A percentile compares a stretch with the other conserved stretches of the same genome.
Evolutionary conservation across 2,888 invertebrate species (phyloP).

Genomic region (Amphipyra tragopoginis): DNA sequence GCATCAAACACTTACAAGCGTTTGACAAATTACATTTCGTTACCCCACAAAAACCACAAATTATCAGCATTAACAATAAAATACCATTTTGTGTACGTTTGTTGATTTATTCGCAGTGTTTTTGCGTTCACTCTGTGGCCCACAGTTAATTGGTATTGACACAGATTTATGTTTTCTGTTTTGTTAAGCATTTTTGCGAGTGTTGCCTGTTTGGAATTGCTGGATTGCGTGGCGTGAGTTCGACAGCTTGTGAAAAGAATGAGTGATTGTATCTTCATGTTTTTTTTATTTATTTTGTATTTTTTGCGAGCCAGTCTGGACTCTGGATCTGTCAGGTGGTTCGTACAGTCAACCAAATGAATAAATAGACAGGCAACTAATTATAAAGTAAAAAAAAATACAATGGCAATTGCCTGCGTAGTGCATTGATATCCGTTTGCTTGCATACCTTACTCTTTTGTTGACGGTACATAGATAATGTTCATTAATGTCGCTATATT

Average conservation of each 20-base stretch:
- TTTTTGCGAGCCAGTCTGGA: no score
- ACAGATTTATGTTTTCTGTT: constrained; percentile 73
- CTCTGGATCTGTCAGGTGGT: no score
- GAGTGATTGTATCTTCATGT: constrained; percentile 37
- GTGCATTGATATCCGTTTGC: no score
- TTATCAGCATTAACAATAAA: constrained; percentile 54
- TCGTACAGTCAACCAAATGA: no score
- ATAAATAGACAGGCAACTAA: no score
- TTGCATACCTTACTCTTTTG: no score
- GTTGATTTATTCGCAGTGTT: constrained; percentile 60
- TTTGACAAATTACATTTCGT: constrained; percentile 15
- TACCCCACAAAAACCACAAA: constrained; percentile 39
- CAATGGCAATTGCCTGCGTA: no score
- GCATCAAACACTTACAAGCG: constrained; percentile 4
- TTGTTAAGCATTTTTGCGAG: constrained; percentile 59
- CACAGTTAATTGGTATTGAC: constrained; percentile 77
- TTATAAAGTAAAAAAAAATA: no score
- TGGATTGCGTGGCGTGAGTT: constrained; percentile 44
- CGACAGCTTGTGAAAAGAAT: constrained; percentile 45
- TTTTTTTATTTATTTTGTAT: constrained; percentile 12
- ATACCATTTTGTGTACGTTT: constrained; percentile 44
- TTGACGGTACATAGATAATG: no score
- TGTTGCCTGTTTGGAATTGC: constrained; percentile 39
- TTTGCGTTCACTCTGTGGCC: constrained; percentile 56
- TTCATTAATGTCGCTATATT: no score